Percentiles rank a stretch among this genome's conserved stretches.
phyloP scores from a whole-genome alignment of 1,140 invertebrate genomes.

The Pemphigus obesinymphae region DNA sequence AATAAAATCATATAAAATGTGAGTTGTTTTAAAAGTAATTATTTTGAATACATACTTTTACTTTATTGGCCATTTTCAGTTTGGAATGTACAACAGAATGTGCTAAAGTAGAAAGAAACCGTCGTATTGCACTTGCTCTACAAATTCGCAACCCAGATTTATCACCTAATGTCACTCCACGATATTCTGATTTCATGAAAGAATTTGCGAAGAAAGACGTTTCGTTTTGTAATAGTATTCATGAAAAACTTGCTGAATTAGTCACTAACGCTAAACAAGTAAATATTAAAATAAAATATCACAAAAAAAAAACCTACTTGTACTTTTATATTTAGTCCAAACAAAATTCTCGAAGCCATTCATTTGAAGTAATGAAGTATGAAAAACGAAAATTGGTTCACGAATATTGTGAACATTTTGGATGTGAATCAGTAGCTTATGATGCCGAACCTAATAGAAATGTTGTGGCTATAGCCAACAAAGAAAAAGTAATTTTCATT shows the following conservation, averaged over 20 bases:
- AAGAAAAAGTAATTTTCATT: conserved; percentile 60
- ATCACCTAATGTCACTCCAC: conserved; percentile 69
- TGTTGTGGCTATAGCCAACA: conserved; percentile 84
- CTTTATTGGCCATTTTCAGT: conserved; percentile 52
- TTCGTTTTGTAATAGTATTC: conserved; percentile 73
- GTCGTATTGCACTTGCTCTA: conserved; percentile 78
- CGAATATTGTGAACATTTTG: conserved; percentile 91
- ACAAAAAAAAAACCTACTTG: background rate
- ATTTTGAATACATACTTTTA: background rate
- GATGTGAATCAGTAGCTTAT: conserved; percentile 86
- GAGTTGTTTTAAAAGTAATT: background rate
- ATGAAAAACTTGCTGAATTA: conserved; percentile 77
- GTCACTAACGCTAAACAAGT: conserved; percentile 85
- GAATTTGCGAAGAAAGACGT: conserved; percentile 78
- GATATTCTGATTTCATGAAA: conserved; percentile 83
- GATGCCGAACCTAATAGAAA: conserved; percentile 92
- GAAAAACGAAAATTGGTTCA: conserved; percentile 86
- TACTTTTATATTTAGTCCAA: conserved; percentile 60
- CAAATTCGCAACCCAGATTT: conserved; percentile 87
- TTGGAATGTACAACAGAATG: conserved; percentile 93
- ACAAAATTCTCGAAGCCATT: conserved; percentile 77
- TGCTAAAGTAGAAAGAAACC: conserved; percentile 76
- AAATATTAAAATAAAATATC: background rate
- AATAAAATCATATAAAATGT: conserved; percentile 30
- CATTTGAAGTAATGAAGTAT: conserved; percentile 88